Evolutionary conservation across 2,113 vertebrate species (phyloP), one percentile per base, ranked within the genome.

Genomic region (Cervus canadensis): DNA sequence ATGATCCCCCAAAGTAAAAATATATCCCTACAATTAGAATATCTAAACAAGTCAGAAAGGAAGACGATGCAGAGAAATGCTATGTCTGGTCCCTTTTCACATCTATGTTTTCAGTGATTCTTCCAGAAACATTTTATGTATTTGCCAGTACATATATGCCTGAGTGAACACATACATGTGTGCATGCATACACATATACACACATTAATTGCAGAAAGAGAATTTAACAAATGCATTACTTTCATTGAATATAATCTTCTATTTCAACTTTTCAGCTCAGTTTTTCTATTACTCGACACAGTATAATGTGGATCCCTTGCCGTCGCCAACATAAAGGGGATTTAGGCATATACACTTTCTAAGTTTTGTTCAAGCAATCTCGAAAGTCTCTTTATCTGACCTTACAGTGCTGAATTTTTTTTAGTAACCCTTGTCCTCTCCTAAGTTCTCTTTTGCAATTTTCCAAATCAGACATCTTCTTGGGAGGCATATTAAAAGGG

Each of bases 391-490:
- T 67, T 40, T 67, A 94, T 89, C 82, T 83, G 86, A 59, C 50
- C 89, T 96, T 60, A 13, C 25, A 71, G 50, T 64, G 67, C 82
- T 94, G 71, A 96, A 67, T 45, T 56, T 83, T 83, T 96, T 91
- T 97, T 36, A 94, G 84, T 95, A 86, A 57, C 89, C 90, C 52
- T 95, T 91, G 89, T 95, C 91, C 74, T 67, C 78, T 62, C 48
- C 60, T 79, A 67, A 91, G 85, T 91, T 94, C 91, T 78, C 86
- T 76, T 96, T 95, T 93, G 95, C 93, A 98, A 97, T 97, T 98
- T 98, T 97, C 97, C 95, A 97, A 98, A 97, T 97, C 98, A 97
- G 97, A 96, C 79, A n/a, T 97, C 98, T 96, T 97, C 98, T 97
- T 98, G 98, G 97, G 98, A 98, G 98, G 98, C 97, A 97, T 97